Base-by-base conservation (phyloP, 2,888 invertebrate species). In the Trichogramma dendrolimi region DNA sequence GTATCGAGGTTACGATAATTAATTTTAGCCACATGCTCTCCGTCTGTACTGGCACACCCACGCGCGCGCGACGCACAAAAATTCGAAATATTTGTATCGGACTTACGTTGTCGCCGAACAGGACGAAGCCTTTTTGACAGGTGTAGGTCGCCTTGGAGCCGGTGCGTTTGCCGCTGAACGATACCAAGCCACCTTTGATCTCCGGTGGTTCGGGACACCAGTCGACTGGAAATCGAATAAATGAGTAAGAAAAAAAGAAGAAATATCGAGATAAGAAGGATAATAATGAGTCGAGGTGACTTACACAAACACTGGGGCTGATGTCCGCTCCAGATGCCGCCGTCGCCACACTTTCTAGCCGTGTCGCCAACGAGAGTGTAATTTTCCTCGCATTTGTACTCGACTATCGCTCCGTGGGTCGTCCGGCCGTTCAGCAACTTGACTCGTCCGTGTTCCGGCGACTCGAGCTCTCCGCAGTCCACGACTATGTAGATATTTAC, bases 191-290 rank as follows among this genome's bases (percentile, higher is more conserved):
- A 0, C 94, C 94, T 6, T 87, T 82, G 2, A 93, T 88, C 43
- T 84, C 83, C 0, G 89, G 89, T 0, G 94, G 92, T 66, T 91
- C 90, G 0, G 92, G 90, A 75, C 94, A 94, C 93, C 94, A 89
- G 79, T 92, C 88, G 74, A 90, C 77, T 82, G 67, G 47, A 70
- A 63, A 59, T 58, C 14, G 39, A 53, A 14, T 27, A 10, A 27
- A 53, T 38, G 39, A 27, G 38, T 39, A 40, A 27, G 11, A 57
- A 60, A 55, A 60, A 6, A 40, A 43, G 10, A 51, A 40, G n/a
- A 47, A 4, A 10, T 41, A 40, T 38, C 46, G 47, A 39, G 6
- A 8, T 27, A 44, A 6, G 14, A 4, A 4, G 60, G 40, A 51
- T 14, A 11, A 11, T 47, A 53, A 27, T 40, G 47, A 47, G 57